phyloP scores from a whole-genome alignment of 2,113 vertebrate genomes.

The Chitala chitala region DNA sequence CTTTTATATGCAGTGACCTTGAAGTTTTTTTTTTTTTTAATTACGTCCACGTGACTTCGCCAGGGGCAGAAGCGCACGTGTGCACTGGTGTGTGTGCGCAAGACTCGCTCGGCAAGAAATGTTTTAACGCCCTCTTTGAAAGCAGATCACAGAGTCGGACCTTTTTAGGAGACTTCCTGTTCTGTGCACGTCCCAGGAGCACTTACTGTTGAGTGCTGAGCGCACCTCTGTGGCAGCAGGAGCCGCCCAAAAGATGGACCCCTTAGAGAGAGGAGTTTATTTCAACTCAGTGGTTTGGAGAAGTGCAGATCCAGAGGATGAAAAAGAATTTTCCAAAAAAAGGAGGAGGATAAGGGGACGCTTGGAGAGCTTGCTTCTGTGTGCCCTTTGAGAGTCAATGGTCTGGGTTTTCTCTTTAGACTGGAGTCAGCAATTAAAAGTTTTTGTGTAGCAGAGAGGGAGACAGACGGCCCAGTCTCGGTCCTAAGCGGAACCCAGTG shows the following conservation, averaged over 20 bases:
- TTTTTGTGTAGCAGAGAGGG: too few relatives aligned
- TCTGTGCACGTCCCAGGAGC: not conserved
- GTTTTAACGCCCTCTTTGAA: not conserved
- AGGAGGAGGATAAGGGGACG: not conserved
- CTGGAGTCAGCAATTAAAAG: too few relatives aligned
- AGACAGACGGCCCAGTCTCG: too few relatives aligned
- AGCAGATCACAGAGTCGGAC: not conserved
- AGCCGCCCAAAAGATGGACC: not conserved
- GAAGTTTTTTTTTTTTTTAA: slow-evolving; percentile 17
- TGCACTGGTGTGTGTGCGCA: not conserved
- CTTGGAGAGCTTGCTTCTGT: too few relatives aligned
- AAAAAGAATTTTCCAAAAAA: not conserved
- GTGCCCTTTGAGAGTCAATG: too few relatives aligned
- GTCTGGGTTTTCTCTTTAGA: not conserved
- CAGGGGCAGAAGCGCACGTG: not conserved
- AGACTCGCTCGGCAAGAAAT: not conserved
- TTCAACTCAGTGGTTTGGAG: not conserved
- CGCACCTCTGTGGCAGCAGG: not conserved
- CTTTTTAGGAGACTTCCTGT: not conserved
- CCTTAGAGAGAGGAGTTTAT: not conserved
- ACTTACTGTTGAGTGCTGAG: not conserved
- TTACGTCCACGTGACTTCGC: not conserved
- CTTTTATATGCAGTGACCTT: slow-evolving; percentile 49
- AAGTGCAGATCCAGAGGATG: not conserved
- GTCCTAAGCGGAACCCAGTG: not conserved